Conservation (phyloP, 2,113 vertebrate species). For the Hystrix cristata region DNA sequence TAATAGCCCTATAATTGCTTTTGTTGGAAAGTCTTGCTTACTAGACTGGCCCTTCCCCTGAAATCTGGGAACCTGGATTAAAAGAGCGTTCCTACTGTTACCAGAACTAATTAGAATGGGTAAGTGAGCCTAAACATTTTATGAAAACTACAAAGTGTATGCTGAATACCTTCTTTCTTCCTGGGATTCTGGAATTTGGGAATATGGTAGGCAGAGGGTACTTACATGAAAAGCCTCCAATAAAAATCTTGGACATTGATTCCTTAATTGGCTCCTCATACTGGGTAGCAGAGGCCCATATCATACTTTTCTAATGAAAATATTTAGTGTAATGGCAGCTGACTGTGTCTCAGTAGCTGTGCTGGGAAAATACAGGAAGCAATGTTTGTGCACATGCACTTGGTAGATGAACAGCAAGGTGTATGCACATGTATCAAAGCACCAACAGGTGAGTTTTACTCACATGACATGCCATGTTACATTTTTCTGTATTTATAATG, state of each 20-base stretch:
- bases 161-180: not conserved
- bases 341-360: too few species aligned
- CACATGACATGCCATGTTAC: too few species aligned
- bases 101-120: not conserved
- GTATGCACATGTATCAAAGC: too few species aligned
- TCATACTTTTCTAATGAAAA: too few species aligned
- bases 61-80: slow-evolving; percentile 5
- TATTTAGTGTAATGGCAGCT: too few species aligned
- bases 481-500: too few species aligned
- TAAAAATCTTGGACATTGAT: not conserved
- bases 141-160: not conserved
- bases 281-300: too few species aligned
- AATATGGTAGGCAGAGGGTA: not conserved
- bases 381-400: too few species aligned
- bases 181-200: not conserved
- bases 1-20: not conserved
- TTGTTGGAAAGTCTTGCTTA: not conserved
- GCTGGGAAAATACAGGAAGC: too few species aligned
- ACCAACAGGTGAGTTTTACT: too few species aligned
- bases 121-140: not conserved
- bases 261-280: not conserved
- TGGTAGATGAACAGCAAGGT: too few species aligned
- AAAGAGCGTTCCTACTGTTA: not conserved
- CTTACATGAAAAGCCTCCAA: not conserved
- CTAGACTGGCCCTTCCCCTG: not conserved